These are phyloP conservation scores for Struthio camelus DNA, from an alignment of 2,113 vertebrate species.

Conservation along the genomic window DNA sequence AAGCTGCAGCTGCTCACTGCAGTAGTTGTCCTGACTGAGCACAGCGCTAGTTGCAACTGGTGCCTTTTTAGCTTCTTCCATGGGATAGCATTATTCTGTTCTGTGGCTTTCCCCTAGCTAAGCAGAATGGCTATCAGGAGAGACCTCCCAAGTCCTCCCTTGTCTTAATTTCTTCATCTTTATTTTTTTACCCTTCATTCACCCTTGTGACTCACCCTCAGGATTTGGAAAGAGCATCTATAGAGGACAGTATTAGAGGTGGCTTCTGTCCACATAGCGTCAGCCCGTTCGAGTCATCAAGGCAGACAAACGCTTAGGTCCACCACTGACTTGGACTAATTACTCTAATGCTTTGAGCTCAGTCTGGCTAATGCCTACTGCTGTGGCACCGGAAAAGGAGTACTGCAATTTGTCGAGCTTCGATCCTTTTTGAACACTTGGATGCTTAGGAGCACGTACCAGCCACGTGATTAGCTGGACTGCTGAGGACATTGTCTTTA, in stretches of 20 bases:
- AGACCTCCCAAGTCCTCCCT: not conserved
- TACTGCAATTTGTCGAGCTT: not conserved
- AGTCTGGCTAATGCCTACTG: not conserved
- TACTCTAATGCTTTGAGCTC: not conserved
- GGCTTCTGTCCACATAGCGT: not conserved
- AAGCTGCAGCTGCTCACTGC: conserved; percentile 4
- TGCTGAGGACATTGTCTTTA: not conserved
- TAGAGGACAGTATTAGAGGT: not conserved
- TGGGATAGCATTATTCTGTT: not conserved
- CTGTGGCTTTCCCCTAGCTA: not conserved
- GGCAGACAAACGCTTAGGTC: not conserved
- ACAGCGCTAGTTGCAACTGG: not conserved
- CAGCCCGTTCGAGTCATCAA: not conserved
- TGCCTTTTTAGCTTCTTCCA: not conserved
- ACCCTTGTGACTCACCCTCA: not conserved
- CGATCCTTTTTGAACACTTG: not conserved
- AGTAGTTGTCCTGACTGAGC: not conserved
- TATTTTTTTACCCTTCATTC: not conserved
- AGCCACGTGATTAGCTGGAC: not conserved
- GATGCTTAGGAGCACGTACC: not conserved
- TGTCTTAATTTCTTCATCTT: not conserved
- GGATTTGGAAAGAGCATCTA: not conserved
- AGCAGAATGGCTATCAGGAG: not conserved
- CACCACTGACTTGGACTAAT: not conserved
- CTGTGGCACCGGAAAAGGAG: not conserved